Base-by-base conservation (phyloP, 2,888 invertebrate species). In the Xylocampa areola region DNA sequence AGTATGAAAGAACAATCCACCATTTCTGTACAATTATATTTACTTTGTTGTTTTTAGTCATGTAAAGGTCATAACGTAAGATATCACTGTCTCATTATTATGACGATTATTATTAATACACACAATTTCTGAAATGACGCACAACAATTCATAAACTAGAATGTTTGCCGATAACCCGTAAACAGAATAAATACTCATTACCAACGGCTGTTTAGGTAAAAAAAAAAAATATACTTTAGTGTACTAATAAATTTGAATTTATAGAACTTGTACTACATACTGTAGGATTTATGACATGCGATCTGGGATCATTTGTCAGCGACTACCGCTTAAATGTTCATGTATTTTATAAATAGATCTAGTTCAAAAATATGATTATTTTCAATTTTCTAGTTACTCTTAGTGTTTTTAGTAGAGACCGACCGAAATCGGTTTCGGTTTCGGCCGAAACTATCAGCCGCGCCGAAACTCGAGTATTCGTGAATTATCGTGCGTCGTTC, bases 1-100 rank as follows among this genome's bases (percentile, higher is more conserved):
- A 2, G 7, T 27, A 1, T 10, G n/a, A n/a, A n/a, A n/a, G n/a
- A n/a, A n/a, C n/a, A n/a, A n/a, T n/a, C n/a, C n/a, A n/a, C n/a
- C n/a, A n/a, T n/a, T n/a, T n/a, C n/a, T n/a, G n/a, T n/a, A n/a
- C n/a, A n/a, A n/a, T n/a, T n/a, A n/a, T n/a, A n/a, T n/a, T n/a
- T n/a, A n/a, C n/a, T n/a, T n/a, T n/a, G n/a, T 45, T 64, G 29
- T 60, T 60, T 59, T 40, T 23, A 68, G 41, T 67, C 16, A 33
- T 35, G 36, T 37, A 25, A 25, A 36, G 60, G 65, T 53, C 44
- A 49, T 27, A 39, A 29, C 23, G 13, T 36, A 27, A 32, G 40
- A 54, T 49, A 54, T 43, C 29, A 19, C 16, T 43, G 40, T 45
- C 40, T 45, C 37, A 39, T 37, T 41, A 41, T 41, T 21, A 23